These are phyloP conservation scores for Sericinus montela DNA, from an alignment of 2,888 invertebrate species.

Conservation along the genomic window DNA sequence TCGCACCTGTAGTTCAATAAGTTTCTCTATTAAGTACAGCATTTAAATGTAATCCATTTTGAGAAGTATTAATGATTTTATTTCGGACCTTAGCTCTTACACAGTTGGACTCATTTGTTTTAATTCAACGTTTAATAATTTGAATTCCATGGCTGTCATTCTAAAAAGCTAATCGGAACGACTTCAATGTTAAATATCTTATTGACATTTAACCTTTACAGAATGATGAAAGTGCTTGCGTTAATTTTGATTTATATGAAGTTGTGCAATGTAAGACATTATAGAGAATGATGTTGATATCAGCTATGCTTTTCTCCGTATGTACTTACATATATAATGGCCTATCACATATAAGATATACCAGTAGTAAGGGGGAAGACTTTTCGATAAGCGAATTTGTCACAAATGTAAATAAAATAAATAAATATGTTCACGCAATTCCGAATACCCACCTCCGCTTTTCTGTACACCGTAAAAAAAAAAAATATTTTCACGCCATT, in stretches of 20 bases:
- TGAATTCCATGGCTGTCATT: slow-evolving; percentile 17
- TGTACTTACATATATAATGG: too few relatives aligned
- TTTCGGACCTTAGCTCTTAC: slow-evolving; percentile 20
- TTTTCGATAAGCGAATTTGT: too few relatives aligned
- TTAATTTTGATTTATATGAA: slow-evolving; percentile 18
- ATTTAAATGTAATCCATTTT: slow-evolving; percentile 25
- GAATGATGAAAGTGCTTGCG: slow-evolving; percentile 16
- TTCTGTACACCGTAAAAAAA: too few relatives aligned
- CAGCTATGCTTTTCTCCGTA: too few relatives aligned
- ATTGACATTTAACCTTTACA: slow-evolving; percentile 12
- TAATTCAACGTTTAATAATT: slow-evolving; percentile 19
- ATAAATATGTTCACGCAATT: too few relatives aligned
- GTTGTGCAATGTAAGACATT: slow-evolving; percentile 6
- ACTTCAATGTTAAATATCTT: slow-evolving; percentile 14
- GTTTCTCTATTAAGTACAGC: slow-evolving; percentile 25
- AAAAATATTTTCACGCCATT: too few relatives aligned
- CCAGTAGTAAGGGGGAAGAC: too few relatives aligned
- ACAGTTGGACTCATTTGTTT: slow-evolving; percentile 21
- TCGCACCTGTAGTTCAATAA: slow-evolving; percentile 39
- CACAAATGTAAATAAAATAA: too few relatives aligned
- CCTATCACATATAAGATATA: too few relatives aligned
- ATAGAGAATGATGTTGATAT: slow-evolving; percentile 16
- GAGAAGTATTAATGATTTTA: slow-evolving; percentile 22
- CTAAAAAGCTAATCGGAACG: slow-evolving; percentile 17
- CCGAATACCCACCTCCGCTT: too few relatives aligned